These are phyloP conservation scores for Sterrhoptilus dennistouni DNA, from an alignment of 2,113 vertebrate species.

Conservation along the genomic window DNA sequence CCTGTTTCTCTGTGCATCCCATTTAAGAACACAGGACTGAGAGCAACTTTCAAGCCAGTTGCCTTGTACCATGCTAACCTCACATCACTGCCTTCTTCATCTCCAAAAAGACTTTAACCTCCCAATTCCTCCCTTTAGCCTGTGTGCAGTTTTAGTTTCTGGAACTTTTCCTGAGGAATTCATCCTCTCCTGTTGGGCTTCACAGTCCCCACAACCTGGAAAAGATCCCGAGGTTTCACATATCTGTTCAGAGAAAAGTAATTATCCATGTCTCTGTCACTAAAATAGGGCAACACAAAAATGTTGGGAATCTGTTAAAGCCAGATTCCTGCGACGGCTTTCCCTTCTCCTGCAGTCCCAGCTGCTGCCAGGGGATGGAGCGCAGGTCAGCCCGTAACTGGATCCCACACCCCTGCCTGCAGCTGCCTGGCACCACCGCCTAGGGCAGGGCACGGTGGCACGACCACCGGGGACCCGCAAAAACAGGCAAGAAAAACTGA, in stretches of 20 bases:
- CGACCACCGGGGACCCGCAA: background rate
- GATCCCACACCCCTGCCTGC: background rate
- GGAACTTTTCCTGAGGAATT: constrained; percentile 23
- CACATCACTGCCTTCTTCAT: background rate
- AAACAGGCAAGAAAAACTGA: background rate
- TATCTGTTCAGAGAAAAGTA: constrained; percentile 3
- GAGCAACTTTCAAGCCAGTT: background rate
- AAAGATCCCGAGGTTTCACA: constrained; percentile 10
- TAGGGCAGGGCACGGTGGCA: background rate
- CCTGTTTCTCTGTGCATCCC: background rate
- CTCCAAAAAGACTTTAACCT: background rate
- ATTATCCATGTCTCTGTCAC: background rate
- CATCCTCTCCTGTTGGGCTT: background rate
- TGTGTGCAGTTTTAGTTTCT: background rate
- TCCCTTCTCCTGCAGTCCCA: constrained; percentile 28
- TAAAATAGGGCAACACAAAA: constrained; percentile 37
- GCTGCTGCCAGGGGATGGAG: constrained; percentile 43
- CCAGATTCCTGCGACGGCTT: background rate
- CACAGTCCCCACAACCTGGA: background rate
- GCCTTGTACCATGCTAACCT: background rate
- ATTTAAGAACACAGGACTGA: background rate
- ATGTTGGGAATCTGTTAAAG: constrained; percentile 3
- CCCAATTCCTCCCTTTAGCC: background rate
- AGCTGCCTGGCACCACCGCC: background rate
- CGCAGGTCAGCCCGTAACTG: background rate